Evolutionary conservation across 2,797 vertebrate species (phyloP).

Genomic region (Oreochromis mossambicus): DNA sequence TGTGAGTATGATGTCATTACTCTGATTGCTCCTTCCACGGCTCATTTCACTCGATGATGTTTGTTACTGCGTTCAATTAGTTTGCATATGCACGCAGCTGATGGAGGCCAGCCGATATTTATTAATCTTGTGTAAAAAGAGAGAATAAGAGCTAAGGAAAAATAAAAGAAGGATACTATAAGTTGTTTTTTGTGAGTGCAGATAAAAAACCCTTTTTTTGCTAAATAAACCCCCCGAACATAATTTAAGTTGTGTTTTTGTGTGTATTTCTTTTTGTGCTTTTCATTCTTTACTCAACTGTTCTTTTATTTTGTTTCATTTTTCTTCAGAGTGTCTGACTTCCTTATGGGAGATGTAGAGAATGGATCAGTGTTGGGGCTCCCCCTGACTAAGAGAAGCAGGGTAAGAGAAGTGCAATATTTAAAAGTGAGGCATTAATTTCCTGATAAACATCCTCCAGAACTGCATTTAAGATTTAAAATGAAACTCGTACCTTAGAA

Average conservation of each 20-base stretch:
- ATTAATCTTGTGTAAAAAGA: neutral
- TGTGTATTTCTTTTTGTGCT: neutral
- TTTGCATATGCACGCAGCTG: neutral
- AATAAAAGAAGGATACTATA: neutral
- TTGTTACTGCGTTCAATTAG: neutral
- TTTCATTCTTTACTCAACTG: neutral
- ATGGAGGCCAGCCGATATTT: neutral
- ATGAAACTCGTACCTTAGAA: neutral
- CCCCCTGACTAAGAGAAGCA: constrained; percentile 87
- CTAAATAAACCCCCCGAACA: neutral
- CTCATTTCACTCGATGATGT: neutral
- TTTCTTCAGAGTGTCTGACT: constrained; percentile 90
- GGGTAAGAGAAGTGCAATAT: constrained; percentile 75
- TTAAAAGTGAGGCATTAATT: neutral
- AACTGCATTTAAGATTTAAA: neutral
- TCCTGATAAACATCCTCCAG: neutral
- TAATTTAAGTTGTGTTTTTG: neutral
- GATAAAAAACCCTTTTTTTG: neutral
- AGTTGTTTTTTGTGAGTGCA: neutral
- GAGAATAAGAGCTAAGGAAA: neutral
- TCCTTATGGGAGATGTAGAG: constrained; percentile 99
- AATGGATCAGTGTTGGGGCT: constrained; percentile 89
- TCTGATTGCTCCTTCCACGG: neutral
- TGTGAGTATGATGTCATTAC: constrained; percentile 82
- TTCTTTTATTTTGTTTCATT: neutral